phyloP scores from a whole-genome alignment of 1,140 invertebrate species.

The Drosophila lacertosa region DNA sequence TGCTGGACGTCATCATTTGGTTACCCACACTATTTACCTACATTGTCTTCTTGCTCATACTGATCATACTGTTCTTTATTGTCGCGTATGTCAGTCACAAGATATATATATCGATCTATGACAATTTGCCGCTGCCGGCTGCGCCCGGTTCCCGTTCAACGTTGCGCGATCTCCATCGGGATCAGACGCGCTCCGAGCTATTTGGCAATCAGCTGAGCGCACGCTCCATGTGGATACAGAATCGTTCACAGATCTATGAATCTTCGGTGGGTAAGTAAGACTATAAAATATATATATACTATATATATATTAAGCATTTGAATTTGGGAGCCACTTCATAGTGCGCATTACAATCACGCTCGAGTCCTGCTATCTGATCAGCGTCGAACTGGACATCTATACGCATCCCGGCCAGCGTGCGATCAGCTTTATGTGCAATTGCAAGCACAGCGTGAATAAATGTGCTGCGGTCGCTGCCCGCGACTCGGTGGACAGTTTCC shows the following conservation, averaged over 20 bases:
- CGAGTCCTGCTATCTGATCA: slow-evolving; percentile 73
- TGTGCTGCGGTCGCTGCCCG: slow-evolving; percentile 35
- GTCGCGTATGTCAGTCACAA: slow-evolving; percentile 80
- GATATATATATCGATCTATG: slow-evolving; percentile 75
- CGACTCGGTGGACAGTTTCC: slow-evolving; percentile 4
- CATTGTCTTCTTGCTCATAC: slow-evolving; percentile 68
- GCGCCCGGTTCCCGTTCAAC: slow-evolving; percentile 19
- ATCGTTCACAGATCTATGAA: slow-evolving; percentile 44
- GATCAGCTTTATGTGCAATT: slow-evolving; percentile 60
- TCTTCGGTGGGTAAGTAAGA: slow-evolving; percentile 56
- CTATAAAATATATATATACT: not conserved
- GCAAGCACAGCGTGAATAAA: not conserved
- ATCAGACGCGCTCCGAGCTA: slow-evolving; percentile 22
- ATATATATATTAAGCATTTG: not conserved
- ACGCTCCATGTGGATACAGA: slow-evolving; percentile 61
- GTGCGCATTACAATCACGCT: slow-evolving; percentile 60
- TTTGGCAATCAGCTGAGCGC: slow-evolving; percentile 17
- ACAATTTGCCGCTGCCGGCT: slow-evolving; percentile 68
- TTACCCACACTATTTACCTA: slow-evolving; percentile 82
- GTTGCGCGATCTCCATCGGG: slow-evolving; percentile 17
- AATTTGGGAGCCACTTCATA: slow-evolving; percentile 6
- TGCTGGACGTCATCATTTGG: slow-evolving; percentile 76
- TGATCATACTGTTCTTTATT: slow-evolving; percentile 76
- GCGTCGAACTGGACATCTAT: slow-evolving; percentile 47
- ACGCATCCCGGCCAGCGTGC: slow-evolving; percentile 20